phyloP scores from a whole-genome alignment of 2,113 vertebrate species.

The Centrocercus urophasianus region DNA sequence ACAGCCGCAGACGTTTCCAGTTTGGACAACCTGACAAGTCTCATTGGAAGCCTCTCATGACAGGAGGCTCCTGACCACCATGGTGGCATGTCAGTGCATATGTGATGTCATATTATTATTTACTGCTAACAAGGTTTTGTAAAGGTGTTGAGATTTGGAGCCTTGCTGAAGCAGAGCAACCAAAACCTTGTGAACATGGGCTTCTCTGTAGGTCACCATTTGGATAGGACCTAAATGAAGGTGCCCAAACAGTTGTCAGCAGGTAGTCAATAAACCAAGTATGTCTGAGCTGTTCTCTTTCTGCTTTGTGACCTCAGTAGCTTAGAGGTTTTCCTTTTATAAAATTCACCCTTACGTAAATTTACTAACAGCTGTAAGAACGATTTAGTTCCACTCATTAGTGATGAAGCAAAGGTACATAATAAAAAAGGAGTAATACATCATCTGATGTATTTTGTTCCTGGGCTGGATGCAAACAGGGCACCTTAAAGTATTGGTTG shows the following conservation, averaged over 20 bases:
- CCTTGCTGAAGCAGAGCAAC: not conserved
- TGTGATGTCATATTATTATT: not conserved
- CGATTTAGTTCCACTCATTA: slow-evolving; percentile 24
- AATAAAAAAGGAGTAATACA: slow-evolving; percentile 39
- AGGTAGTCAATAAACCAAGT: not conserved
- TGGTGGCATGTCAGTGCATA: rapidly evolving
- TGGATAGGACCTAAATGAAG: not conserved
- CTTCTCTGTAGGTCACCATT: not conserved
- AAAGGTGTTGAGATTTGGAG: not conserved
- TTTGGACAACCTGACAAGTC: not conserved
- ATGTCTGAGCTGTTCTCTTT: not conserved
- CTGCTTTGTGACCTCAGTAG: not conserved
- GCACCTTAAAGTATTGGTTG: slow-evolving; percentile 41
- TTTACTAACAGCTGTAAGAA: slow-evolving; percentile 25
- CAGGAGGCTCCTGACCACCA: not conserved
- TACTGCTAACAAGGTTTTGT: not conserved
- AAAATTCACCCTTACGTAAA: not conserved
- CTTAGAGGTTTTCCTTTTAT: not conserved
- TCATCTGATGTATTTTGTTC: slow-evolving; percentile 44
- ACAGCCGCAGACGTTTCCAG: not conserved
- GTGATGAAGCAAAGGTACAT: slow-evolving; percentile 9
- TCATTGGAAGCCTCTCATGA: not conserved
- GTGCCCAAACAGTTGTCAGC: not conserved
- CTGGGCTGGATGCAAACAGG: not conserved
- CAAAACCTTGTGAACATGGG: not conserved